Conservation (phyloP, 2,888 invertebrate genomes). For the Ennomos quercinarius region DNA sequence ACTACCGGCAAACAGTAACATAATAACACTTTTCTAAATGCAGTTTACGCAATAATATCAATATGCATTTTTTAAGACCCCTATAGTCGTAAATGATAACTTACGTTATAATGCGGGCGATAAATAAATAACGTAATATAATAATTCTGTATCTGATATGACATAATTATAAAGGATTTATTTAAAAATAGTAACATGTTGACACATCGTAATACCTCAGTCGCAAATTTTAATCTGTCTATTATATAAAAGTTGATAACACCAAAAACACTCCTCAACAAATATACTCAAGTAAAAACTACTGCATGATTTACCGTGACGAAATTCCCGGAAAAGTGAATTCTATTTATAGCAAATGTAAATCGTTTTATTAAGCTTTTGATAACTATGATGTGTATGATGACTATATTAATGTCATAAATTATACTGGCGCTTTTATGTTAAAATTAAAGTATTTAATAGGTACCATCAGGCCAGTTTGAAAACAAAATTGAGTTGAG, state of each 20-base stretch:
- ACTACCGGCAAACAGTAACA: too few species aligned
- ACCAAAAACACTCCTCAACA: conserved; percentile 22
- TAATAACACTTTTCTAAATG: too few species aligned
- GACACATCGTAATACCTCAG: conserved; percentile 29
- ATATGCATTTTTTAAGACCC: too few species aligned
- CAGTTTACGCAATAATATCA: too few species aligned
- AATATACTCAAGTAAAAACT: conserved; percentile 14
- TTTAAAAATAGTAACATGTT: conserved; percentile 37
- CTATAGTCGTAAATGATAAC: not conserved
- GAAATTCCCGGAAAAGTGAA: conserved; percentile 17
- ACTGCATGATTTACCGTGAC: conserved; percentile 24
- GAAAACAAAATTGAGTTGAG: too few species aligned
- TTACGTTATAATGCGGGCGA: conserved; percentile 4
- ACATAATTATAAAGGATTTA: conserved; percentile 23
- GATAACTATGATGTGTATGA: conserved; percentile 1
- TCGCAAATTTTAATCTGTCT: conserved; percentile 36
- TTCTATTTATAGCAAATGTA: conserved; percentile 10
- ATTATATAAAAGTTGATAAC: conserved; percentile 29
- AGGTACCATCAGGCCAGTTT: too few species aligned
- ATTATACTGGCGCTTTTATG: conserved; percentile 5
- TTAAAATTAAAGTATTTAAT: not conserved
- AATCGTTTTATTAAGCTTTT: conserved; percentile 5
- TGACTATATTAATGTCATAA: conserved; percentile 9
- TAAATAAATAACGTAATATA: conserved; percentile 2
- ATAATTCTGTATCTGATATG: conserved; percentile 6